Evolutionary conservation across 2,113 vertebrate species (phyloP).

Genomic region (Cryptomyrus ogoouensis): DNA sequence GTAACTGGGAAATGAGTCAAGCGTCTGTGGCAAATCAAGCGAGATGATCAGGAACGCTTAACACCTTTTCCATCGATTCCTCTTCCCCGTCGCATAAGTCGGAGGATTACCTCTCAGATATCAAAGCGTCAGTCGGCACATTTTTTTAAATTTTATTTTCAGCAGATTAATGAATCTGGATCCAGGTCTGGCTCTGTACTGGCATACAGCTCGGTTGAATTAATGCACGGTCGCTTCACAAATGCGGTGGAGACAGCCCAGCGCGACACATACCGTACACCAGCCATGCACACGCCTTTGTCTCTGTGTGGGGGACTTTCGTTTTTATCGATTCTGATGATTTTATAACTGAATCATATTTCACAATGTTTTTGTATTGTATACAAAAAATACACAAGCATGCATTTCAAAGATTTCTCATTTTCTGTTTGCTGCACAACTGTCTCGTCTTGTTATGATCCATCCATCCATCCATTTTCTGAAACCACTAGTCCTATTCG

Average conservation of each 20-base stretch:
- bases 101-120: conserved; percentile 23
- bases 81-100: conserved; percentile 28
- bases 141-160: conserved; percentile 39
- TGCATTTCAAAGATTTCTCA: background rate
- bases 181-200: conserved; percentile 43
- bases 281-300: background rate
- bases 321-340: background rate
- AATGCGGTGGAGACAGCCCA: conserved; percentile 42
- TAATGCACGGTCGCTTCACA: conserved; percentile 34
- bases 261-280: conserved; percentile 21
- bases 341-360: background rate
- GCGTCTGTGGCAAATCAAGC: background rate
- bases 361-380: background rate
- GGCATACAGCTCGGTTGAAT: conserved; percentile 28
- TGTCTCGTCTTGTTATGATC: background rate
- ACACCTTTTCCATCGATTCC: conserved; percentile 18
- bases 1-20: background rate
- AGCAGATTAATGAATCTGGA: conserved; percentile 42
- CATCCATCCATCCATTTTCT: too few species aligned
- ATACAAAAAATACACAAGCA: background rate
- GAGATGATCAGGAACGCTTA: background rate
- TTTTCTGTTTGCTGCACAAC: background rate
- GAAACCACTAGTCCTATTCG: too few species aligned
- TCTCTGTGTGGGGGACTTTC: background rate
- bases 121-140: conserved; percentile 20